Conservation (phyloP, 2,113 vertebrate species). For the Perccottus glenii region DNA sequence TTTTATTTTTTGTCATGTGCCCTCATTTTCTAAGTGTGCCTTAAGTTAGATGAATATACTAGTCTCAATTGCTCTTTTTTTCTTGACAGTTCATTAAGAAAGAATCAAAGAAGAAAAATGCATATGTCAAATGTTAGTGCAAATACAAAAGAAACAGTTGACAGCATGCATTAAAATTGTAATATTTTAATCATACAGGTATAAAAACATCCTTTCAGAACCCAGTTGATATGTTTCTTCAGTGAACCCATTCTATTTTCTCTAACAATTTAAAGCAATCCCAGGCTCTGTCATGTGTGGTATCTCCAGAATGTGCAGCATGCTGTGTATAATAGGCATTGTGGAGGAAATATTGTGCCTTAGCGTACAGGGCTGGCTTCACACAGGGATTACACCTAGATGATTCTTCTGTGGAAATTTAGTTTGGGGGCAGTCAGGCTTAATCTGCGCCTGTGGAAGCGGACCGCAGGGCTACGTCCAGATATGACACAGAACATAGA, state of each 20-base stretch:
- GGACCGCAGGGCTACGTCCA: conserved; percentile 54
- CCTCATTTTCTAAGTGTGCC: not conserved
- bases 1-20: not conserved
- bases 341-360: conserved; percentile 43
- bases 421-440: conserved; percentile 46
- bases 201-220: conserved; percentile 35
- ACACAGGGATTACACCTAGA: conserved; percentile 68
- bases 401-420: conserved; percentile 67
- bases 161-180: conserved; percentile 22
- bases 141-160: conserved; percentile 36
- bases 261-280: conserved; percentile 34
- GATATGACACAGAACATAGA: conserved; percentile 67
- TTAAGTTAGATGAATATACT: not conserved
- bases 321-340: conserved; percentile 47
- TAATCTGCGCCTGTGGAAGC: conserved; percentile 59
- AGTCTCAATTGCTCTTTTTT: not conserved
- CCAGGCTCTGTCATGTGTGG: conserved; percentile 20
- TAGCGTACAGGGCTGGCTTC: conserved; percentile 52
- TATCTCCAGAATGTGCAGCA: conserved; percentile 31
- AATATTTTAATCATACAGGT: conserved; percentile 37
- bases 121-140: conserved; percentile 28
- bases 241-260: conserved; percentile 36
- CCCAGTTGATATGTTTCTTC: conserved; percentile 18
- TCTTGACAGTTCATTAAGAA: not conserved
- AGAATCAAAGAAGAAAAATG: not conserved